Percentiles rank a stretch among this genome's conserved stretches.
Conservation (phyloP, 2,113 vertebrate genomes). For the Hemiprocne comata region DNA sequence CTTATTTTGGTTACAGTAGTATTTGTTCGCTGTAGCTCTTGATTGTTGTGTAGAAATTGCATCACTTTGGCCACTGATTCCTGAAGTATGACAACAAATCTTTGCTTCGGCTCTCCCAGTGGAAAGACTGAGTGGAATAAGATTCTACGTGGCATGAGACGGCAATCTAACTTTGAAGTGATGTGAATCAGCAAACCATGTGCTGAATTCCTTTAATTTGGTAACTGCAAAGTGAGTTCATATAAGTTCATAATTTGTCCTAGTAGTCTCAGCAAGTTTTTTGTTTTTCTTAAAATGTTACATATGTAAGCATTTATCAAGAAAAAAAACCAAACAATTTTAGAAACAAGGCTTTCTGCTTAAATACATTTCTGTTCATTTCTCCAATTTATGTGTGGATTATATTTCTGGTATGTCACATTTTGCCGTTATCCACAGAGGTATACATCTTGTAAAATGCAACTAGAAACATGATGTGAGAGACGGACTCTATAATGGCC, state of each 20-base stretch:
- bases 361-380: not conserved
- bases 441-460: not conserved
- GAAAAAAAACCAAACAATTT: not conserved
- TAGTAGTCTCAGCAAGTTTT: not conserved
- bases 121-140: not conserved
- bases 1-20: not conserved
- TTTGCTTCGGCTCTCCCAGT: not conserved
- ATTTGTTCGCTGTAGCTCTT: not conserved
- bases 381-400: not conserved
- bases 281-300: not conserved
- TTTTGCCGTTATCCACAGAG: not conserved
- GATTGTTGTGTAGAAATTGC: not conserved
- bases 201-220: not conserved
- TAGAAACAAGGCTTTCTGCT: not conserved
- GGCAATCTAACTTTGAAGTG: not conserved
- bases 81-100: not conserved
- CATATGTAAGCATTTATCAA: not conserved
- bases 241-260: not conserved
- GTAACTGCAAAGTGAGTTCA: not conserved
- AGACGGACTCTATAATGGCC: too few relatives aligned
- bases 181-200: not conserved
- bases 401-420: not conserved
- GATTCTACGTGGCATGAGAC: not conserved
- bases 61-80: not conserved
- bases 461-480: not conserved